These are phyloP conservation scores for Drosophila kikkawai DNA, from an alignment of 1,140 invertebrate species.

Conservation along the genomic window DNA sequence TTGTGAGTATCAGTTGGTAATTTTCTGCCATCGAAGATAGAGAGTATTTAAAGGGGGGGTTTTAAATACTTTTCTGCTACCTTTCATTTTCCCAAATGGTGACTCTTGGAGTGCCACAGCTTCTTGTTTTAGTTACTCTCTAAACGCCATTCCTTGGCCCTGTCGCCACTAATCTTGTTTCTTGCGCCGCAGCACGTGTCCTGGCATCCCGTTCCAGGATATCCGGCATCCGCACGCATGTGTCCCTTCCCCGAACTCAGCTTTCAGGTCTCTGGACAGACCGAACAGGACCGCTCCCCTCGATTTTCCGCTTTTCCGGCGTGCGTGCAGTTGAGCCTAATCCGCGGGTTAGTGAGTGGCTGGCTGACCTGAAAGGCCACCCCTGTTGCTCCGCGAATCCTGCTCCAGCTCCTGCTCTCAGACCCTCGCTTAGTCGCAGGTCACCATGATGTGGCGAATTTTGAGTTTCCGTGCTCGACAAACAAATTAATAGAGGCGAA, in stretches of 20 bases:
- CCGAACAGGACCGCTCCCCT: neutral
- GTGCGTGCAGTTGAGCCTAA: slow-evolving; percentile 75
- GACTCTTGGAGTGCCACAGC: neutral
- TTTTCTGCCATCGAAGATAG: neutral
- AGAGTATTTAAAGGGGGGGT: too few relatives aligned
- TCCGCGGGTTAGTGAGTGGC: slow-evolving; percentile 70
- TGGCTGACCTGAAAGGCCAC: slow-evolving; percentile 35
- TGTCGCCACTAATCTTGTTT: slow-evolving; percentile 29
- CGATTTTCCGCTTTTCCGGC: slow-evolving; percentile 36
- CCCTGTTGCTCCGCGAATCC: slow-evolving; percentile 45
- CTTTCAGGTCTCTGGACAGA: neutral
- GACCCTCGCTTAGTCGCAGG: slow-evolving; percentile 11
- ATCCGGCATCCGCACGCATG: slow-evolving; percentile 17
- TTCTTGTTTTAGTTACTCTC: slow-evolving; percentile 22
- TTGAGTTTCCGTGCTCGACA: slow-evolving; percentile 55
- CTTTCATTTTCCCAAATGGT: too few relatives aligned
- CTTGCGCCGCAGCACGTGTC: slow-evolving; percentile 50
- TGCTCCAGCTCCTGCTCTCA: neutral
- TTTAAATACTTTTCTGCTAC: too few relatives aligned
- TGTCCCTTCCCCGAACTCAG: slow-evolving; percentile 3
- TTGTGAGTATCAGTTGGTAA: too few relatives aligned
- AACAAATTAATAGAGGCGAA: slow-evolving; percentile 74
- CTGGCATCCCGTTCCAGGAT: slow-evolving; percentile 40
- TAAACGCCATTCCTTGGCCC: neutral
- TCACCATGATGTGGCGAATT: slow-evolving; percentile 69